Conservation (phyloP, 1,140 invertebrate species). For the Drosophila orosa region DNA sequence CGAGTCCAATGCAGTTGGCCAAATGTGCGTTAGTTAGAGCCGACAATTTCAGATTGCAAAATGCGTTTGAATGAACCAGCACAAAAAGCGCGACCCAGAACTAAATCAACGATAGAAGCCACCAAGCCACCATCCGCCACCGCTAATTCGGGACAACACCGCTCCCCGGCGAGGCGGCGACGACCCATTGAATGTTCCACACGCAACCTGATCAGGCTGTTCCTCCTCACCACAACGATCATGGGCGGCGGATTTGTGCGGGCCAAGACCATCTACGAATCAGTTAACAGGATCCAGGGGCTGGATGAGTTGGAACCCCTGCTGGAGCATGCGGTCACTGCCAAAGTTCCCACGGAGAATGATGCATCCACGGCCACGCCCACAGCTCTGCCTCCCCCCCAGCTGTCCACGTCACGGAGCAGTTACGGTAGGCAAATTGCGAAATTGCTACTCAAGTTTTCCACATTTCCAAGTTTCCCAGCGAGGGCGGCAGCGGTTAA, state of each 20-base stretch:
- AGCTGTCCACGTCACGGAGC: constrained; percentile 16
- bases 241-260: constrained; percentile 45
- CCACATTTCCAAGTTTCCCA: background rate
- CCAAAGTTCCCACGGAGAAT: constrained; percentile 11
- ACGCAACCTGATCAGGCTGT: constrained; percentile 63
- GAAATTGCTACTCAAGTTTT: constrained; percentile 24
- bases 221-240: constrained; percentile 64
- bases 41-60: constrained; percentile 71
- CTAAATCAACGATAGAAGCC: constrained; percentile 37
- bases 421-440: constrained; percentile 47
- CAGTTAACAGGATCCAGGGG: constrained; percentile 29
- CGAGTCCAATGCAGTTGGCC: constrained; percentile 75
- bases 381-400: background rate
- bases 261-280: constrained; percentile 43
- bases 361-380: constrained; percentile 20
- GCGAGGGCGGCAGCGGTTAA: constrained; percentile 4
- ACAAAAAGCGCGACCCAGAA: constrained; percentile 51
- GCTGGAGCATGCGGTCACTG: constrained; percentile 6
- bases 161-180: constrained; percentile 18
- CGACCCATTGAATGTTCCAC: constrained; percentile 53
- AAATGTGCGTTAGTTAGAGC: constrained; percentile 74
- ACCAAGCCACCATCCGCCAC: background rate
- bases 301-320: constrained; percentile 9
- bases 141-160: constrained; percentile 17
- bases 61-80: constrained; percentile 79